phyloP scores from a whole-genome alignment of 2,888 invertebrate species.

The Acanthacorydalis orientalis region DNA sequence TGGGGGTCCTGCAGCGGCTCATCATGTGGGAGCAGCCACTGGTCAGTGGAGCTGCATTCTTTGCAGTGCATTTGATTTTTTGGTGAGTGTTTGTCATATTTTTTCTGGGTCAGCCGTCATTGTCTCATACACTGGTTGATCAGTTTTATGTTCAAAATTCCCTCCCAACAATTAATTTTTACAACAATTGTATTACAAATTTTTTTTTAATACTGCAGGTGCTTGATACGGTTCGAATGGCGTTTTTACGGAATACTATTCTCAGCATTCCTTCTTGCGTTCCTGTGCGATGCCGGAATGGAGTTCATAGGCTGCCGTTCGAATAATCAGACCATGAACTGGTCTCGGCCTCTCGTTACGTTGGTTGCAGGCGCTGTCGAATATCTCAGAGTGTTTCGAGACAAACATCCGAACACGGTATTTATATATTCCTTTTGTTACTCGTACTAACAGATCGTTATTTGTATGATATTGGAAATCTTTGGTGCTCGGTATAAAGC shows the following conservation, averaged over 20 bases:
- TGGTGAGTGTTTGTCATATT: conserved; percentile 19
- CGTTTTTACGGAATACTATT: conserved; percentile 26
- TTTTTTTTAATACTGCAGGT: conserved; percentile 17
- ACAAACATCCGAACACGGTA: conserved; percentile 24
- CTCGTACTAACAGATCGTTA: too few relatives aligned
- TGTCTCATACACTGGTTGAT: neutral
- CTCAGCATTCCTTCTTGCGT: conserved; percentile 16
- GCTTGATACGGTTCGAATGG: conserved; percentile 22
- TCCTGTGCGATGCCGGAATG: conserved; percentile 19
- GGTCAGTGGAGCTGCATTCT: conserved; percentile 20
- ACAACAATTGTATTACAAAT: neutral
- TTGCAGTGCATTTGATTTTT: conserved; percentile 23
- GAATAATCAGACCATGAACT: conserved; percentile 12
- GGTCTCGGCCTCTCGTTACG: conserved; percentile 13
- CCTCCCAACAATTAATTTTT: neutral
- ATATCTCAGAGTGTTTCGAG: conserved; percentile 18
- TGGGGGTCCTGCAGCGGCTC: conserved; percentile 12
- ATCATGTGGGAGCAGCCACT: conserved; percentile 25
- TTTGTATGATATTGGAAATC: too few relatives aligned
- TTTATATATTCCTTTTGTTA: conserved; percentile 7
- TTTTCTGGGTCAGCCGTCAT: neutral
- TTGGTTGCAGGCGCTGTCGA: conserved; percentile 11
- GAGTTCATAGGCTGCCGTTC: conserved; percentile 11
- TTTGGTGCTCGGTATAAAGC: too few relatives aligned
- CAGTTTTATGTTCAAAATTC: neutral